Conservation (phyloP, 1,140 invertebrate species). For the Drosophila arizonae region DNA sequence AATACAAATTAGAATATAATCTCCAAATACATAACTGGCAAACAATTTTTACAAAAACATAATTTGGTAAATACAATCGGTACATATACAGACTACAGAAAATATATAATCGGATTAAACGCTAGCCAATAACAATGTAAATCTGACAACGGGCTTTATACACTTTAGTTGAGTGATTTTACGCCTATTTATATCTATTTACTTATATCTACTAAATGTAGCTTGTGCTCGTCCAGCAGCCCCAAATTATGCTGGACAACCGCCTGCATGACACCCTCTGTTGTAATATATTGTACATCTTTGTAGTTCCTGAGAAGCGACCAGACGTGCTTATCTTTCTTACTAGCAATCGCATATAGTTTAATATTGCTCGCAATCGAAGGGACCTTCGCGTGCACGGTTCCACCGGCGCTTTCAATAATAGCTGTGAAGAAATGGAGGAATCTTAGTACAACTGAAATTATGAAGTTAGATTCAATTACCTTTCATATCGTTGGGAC, state of each 20-base stretch:
- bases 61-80: neutral
- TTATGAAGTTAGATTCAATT: neutral
- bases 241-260: constrained; percentile 44
- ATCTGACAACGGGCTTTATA: neutral
- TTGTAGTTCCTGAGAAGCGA: constrained; percentile 17
- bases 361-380: neutral
- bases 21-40: neutral
- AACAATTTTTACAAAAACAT: neutral
- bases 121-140: neutral
- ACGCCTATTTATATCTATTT: neutral
- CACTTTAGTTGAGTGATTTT: neutral
- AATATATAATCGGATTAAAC: neutral
- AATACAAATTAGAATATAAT: constrained; percentile 10
- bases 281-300: constrained; percentile 42
- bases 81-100: neutral
- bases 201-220: constrained; percentile 11
- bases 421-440: constrained; percentile 32
- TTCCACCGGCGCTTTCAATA: constrained; percentile 53
- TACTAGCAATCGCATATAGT: constrained; percentile 18
- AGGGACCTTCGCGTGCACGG: constrained; percentile 20
- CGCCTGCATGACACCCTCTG: constrained; percentile 61
- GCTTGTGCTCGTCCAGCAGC: constrained; percentile 21
- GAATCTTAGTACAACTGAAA: neutral
- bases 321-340: constrained; percentile 4
- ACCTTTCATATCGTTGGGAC: constrained; percentile 48